Percentiles rank a stretch among this genome's conserved stretches.
Conservation (phyloP, 2,888 invertebrate genomes). For the Digitonthophagus gazella region DNA sequence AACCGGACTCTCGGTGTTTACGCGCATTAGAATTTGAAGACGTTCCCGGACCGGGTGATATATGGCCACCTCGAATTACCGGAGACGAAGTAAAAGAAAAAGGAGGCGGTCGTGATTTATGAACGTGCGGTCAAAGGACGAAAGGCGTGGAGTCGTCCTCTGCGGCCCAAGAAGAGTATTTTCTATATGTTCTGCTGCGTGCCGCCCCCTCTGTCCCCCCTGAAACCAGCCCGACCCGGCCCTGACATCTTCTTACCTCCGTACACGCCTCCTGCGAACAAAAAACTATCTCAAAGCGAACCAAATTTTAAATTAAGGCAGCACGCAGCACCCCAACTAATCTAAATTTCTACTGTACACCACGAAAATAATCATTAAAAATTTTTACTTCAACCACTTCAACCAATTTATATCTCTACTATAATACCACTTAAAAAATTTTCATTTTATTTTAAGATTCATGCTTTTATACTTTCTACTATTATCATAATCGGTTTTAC, state of each 20-base stretch:
- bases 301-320: conserved; percentile 5
- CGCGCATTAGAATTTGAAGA: conserved; percentile 18
- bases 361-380: too few species aligned
- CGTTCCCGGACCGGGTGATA: conserved; percentile 7
- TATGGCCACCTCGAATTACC: conserved; percentile 1
- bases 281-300: conserved; percentile 16
- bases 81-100: not conserved
- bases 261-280: conserved; percentile 18
- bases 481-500: not conserved
- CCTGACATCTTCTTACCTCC: conserved; percentile 18
- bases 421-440: too few species aligned
- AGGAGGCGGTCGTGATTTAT: not conserved
- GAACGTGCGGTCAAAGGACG: not conserved
- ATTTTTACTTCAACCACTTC: too few species aligned
- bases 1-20: conserved; percentile 7
- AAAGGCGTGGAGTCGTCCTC: not conserved
- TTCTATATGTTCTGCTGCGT: not conserved
- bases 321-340: conserved; percentile 9
- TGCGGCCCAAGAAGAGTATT: not conserved
- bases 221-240: not conserved
- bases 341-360: conserved; percentile 6
- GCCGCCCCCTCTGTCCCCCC: not conserved
- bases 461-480: too few species aligned
- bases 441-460: too few species aligned
- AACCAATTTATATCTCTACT: too few species aligned